phyloP scores from a whole-genome alignment of 2,797 vertebrate genomes.

The Mus minutoides region DNA sequence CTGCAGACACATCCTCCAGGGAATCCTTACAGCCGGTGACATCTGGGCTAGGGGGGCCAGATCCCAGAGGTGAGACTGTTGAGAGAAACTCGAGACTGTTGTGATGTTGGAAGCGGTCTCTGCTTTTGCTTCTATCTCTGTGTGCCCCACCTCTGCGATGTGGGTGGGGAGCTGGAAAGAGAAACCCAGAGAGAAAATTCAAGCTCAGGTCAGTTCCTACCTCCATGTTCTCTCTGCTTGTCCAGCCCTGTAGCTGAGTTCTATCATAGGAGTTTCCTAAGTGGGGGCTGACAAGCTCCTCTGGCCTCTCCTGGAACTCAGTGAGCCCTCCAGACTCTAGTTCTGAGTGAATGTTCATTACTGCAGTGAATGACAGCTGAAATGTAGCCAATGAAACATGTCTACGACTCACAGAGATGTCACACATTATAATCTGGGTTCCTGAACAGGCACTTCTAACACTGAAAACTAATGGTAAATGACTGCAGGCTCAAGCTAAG shows the following conservation, averaged over 20 bases:
- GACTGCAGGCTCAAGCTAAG: neutral
- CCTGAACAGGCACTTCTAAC: neutral
- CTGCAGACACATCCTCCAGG: neutral
- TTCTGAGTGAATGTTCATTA: neutral
- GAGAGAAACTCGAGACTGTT: neutral
- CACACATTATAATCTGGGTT: neutral
- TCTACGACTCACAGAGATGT: neutral
- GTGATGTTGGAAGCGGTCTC: slow-evolving; percentile 19
- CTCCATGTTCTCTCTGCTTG: neutral
- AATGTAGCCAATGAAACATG: neutral
- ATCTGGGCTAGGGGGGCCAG: neutral
- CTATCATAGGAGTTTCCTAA: neutral
- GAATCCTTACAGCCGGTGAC: fast-evolving
- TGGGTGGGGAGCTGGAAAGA: neutral
- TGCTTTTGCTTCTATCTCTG: slow-evolving; percentile 64
- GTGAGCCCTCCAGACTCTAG: neutral
- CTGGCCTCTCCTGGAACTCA: neutral
- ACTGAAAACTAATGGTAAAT: neutral
- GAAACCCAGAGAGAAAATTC: neutral
- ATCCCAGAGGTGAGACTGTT: neutral
- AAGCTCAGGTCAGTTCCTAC: fast-evolving
- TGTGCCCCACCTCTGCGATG: neutral
- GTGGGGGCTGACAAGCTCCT: neutral
- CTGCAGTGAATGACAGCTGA: neutral
- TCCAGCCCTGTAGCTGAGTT: neutral